These are phyloP conservation scores for Himalopsyche anomala DNA, from an alignment of 2,888 invertebrate genomes.

Conservation along the genomic window DNA sequence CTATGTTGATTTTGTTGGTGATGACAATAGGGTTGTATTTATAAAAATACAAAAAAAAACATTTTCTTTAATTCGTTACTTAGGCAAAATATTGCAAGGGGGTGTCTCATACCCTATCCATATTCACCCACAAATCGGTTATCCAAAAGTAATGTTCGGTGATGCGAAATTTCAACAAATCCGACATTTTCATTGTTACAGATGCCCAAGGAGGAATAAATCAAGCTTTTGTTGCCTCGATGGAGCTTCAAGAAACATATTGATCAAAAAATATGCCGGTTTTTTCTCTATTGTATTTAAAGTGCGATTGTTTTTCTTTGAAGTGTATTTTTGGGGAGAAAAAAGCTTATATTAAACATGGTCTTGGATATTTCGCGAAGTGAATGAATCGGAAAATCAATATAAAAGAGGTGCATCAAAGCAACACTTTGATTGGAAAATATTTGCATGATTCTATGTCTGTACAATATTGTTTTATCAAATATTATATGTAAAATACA, in stretches of 20 bases:
- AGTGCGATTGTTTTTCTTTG: background rate
- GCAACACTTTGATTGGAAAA: too few relatives aligned
- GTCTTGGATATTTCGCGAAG: too few relatives aligned
- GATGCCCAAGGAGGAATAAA: constrained; percentile 16
- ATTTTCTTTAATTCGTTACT: background rate
- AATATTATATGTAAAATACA: too few relatives aligned
- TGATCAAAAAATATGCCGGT: background rate
- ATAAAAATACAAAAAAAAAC: too few relatives aligned
- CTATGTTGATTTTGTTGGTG: too few relatives aligned
- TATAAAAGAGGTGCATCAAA: too few relatives aligned
- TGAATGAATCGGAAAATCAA: too few relatives aligned
- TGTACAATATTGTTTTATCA: too few relatives aligned
- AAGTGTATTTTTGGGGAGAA: background rate
- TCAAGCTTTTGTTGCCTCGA: background rate
- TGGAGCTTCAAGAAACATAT: background rate
- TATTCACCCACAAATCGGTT: background rate
- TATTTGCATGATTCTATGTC: too few relatives aligned
- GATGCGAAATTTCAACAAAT: constrained; percentile 34
- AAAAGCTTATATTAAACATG: too few relatives aligned
- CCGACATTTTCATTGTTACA: constrained; percentile 12
- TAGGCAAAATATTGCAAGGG: background rate
- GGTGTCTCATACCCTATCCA: background rate
- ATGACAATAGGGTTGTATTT: too few relatives aligned
- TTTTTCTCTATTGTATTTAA: background rate
- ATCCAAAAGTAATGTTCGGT: constrained; percentile 1